phyloP scores from a whole-genome alignment of 37 sponge, comb jelly and placozoan genomes.

The Theonella swinhoei region DNA sequence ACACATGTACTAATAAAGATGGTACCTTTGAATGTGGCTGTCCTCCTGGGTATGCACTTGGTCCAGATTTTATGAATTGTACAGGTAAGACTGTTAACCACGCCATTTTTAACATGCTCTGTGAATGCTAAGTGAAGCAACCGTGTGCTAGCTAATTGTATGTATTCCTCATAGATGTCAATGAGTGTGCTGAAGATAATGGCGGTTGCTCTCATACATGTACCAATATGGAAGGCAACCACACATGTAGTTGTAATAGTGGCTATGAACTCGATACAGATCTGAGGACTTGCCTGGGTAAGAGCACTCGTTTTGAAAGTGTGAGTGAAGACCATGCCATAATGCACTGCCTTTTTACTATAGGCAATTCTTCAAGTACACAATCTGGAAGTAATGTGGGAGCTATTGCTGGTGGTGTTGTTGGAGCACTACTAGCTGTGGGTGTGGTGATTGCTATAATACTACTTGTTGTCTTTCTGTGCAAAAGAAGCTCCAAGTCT shows the following conservation, averaged over 20 bases:
- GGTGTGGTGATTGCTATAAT: conserved; percentile 2
- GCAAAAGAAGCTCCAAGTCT: not conserved
- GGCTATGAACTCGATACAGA: conserved; percentile 18
- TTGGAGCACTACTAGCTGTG: conserved; percentile 2
- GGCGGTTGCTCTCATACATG: conserved; percentile 34
- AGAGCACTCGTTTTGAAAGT: conserved; percentile 4
- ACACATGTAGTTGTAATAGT: conserved; percentile 29
- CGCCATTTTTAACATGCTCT: too few species aligned
- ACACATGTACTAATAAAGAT: conserved; percentile 27
- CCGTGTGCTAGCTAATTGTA: not conserved
- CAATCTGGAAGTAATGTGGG: not conserved
- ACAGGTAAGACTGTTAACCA: not conserved
- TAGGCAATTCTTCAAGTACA: not conserved
- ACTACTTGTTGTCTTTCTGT: not conserved
- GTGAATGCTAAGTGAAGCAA: too few species aligned
- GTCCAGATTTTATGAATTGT: not conserved
- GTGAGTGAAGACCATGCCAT: not conserved
- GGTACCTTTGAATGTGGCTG: conserved; percentile 45
- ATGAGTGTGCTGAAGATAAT: conserved; percentile 32
- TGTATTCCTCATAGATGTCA: conserved; percentile 29
- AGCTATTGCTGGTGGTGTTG: conserved; percentile 22
- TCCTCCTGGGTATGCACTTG: conserved; percentile 22
- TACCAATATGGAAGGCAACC: conserved; percentile 20
- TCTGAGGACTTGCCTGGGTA: conserved; percentile 22
- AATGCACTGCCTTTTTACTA: not conserved